Conservation (phyloP, 1,140 invertebrate genomes). For the Patella vulgata region DNA sequence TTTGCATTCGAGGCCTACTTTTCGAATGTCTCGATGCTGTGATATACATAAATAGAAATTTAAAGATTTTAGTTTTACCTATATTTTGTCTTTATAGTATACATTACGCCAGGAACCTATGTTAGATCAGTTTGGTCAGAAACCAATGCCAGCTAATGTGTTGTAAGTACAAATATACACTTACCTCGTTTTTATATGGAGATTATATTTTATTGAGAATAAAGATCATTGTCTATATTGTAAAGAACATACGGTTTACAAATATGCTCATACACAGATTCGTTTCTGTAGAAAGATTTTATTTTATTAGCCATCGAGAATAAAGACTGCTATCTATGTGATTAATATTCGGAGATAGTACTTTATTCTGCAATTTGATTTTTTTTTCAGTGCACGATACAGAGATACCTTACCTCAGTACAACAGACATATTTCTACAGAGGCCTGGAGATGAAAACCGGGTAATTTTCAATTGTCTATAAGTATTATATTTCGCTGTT, state of each 20-base stretch:
- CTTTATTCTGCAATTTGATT: no score
- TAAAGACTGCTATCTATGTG: neutral
- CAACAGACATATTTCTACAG: conserved; percentile 48
- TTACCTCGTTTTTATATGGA: conserved; percentile 1
- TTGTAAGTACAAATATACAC: conserved; percentile 46
- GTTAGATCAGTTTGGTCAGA: conserved; percentile 57
- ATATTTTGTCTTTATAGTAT: conserved; percentile 45
- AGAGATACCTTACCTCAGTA: conserved; percentile 59
- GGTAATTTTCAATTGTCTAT: neutral
- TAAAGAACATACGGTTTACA: neutral
- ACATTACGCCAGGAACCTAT: conserved; percentile 56
- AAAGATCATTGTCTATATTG: neutral
- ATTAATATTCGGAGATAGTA: neutral
- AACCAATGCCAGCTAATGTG: conserved; percentile 58
- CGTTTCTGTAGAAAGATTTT: neutral
- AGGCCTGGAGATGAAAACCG: conserved; percentile 52
- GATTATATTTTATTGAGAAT: neutral
- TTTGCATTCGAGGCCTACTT: no score
- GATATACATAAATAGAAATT: no score
- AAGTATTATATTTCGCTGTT: no score
- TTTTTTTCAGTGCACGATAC: conserved; percentile 54
- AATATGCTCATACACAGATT: no score
- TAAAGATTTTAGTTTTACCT: no score
- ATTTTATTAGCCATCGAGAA: neutral
- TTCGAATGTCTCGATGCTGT: no score